A percentile compares a stretch with the other conserved stretches of the same genome.
Conservation (phyloP, 2,888 invertebrate species). For the Callyntrura guangdongensis region DNA sequence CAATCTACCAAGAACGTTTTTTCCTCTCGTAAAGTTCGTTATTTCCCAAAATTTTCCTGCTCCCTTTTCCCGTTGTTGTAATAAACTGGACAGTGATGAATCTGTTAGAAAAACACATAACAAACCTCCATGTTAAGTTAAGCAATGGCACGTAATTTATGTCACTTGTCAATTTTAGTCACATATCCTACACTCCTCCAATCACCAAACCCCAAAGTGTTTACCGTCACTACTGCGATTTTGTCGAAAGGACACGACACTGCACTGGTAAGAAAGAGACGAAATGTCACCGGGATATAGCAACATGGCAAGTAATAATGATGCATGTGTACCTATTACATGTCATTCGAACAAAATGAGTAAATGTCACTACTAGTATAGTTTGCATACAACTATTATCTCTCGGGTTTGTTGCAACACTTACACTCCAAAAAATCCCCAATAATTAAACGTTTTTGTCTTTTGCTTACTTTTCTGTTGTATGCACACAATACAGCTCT, state of each 20-base stretch:
- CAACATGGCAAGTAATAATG: not conserved
- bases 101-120: conserved; percentile 43
- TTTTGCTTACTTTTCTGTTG: not conserved
- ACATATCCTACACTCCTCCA: not conserved
- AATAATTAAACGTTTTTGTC: not conserved
- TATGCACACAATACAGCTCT: not conserved
- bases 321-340: not conserved
- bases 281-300: conserved; percentile 6
- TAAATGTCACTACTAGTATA: not conserved
- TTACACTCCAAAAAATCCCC: not conserved
- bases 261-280: too few relatives aligned
- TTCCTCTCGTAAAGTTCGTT: not conserved
- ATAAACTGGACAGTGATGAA: not conserved
- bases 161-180: conserved; percentile 27
- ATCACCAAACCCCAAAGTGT: not conserved
- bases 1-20: not conserved
- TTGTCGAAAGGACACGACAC: not conserved
- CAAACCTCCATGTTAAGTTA: conserved; percentile 11
- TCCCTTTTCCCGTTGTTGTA: not conserved
- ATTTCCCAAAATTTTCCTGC: not conserved
- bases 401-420: not conserved
- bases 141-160: conserved; percentile 38
- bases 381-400: not conserved
- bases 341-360: not conserved
- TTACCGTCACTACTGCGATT: not conserved